phyloP scores from a whole-genome alignment of 2,888 invertebrate species.

The Aporophyla lueneburgensis region DNA sequence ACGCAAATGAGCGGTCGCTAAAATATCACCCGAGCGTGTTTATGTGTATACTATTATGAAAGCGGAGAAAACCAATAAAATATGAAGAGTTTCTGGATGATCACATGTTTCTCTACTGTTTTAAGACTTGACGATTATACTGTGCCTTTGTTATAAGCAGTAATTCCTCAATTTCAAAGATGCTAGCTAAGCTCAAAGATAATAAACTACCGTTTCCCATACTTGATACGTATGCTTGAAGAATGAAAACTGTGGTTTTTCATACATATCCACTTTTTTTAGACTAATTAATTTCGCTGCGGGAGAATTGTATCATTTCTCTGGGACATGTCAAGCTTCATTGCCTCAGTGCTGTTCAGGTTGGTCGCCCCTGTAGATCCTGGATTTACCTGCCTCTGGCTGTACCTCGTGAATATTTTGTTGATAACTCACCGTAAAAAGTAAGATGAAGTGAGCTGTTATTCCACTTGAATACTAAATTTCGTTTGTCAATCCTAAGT shows the following conservation, averaged over 20 bases:
- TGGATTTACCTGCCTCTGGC: too few species aligned
- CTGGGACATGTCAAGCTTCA: too few species aligned
- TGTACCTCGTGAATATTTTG: too few species aligned
- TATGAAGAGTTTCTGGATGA: background rate
- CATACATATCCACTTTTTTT: background rate
- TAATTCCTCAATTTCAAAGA: background rate
- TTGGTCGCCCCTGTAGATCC: background rate
- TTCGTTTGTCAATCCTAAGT: too few species aligned
- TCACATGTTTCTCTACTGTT: background rate
- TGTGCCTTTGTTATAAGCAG: background rate
- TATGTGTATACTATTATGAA: constrained; percentile 27
- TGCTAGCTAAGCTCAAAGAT: background rate
- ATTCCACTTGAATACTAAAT: background rate
- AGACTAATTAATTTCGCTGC: background rate
- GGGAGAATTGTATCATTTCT: background rate
- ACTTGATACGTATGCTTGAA: background rate
- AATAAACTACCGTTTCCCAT: background rate
- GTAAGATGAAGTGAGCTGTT: background rate
- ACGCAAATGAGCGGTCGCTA: constrained; percentile 20
- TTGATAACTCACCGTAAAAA: background rate
- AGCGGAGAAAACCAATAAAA: constrained; percentile 34
- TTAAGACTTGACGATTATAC: background rate
- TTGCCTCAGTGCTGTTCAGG: background rate
- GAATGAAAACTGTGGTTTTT: background rate
- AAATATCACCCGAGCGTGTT: constrained; percentile 18